Conservation (phyloP, 2,888 invertebrate genomes). For the Stictocephala bisonia region DNA sequence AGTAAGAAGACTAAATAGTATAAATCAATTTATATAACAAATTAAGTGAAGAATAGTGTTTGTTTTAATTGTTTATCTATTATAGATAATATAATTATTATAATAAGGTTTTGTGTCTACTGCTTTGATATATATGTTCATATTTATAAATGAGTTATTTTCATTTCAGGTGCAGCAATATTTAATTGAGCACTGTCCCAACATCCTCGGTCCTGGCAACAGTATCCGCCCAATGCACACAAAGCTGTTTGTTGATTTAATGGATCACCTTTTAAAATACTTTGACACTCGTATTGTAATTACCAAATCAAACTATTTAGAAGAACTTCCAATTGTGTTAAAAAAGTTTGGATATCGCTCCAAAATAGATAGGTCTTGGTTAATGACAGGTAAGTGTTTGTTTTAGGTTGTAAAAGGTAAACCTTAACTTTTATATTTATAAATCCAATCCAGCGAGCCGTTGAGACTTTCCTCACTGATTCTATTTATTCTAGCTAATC, state of each 20-base stretch:
- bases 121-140: too few species aligned
- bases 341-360: conserved; percentile 23
- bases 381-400: conserved; percentile 41
- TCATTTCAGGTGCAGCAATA: conserved; percentile 28
- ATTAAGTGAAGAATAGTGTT: too few species aligned
- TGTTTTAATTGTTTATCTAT: too few species aligned
- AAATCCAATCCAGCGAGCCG: not conserved
- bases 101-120: not conserved
- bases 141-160: too few species aligned
- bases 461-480: too few species aligned
- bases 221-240: conserved; percentile 38
- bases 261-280: not conserved
- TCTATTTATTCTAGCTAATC: too few species aligned
- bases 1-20: too few species aligned
- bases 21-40: too few species aligned
- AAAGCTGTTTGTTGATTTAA: conserved; percentile 32
- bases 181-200: not conserved
- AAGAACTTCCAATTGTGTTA: conserved; percentile 23
- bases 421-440: not conserved
- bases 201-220: conserved; percentile 14
- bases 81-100: not conserved
- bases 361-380: conserved; percentile 39
- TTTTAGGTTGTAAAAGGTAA: not conserved
- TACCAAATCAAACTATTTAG: conserved; percentile 27
- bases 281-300: conserved; percentile 7